These are phyloP conservation scores for Pomacea canaliculata DNA, from an alignment of 2,888 invertebrate genomes.

Conservation along the genomic window DNA sequence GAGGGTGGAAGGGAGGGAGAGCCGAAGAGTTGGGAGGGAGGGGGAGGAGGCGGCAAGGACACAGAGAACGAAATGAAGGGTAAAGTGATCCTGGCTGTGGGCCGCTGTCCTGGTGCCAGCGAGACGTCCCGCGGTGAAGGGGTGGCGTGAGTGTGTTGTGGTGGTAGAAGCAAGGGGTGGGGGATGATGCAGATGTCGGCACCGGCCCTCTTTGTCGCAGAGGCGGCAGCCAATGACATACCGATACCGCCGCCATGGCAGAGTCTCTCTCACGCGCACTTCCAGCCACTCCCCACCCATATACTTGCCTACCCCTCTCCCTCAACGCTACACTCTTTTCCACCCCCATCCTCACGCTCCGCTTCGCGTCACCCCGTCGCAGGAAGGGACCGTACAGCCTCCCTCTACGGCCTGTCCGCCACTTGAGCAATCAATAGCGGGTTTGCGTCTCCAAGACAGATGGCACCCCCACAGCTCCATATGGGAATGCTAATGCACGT, in stretches of 20 bases:
- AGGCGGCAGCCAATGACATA: constrained; percentile 10
- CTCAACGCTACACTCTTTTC: neutral
- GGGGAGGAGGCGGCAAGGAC: neutral
- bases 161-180: neutral
- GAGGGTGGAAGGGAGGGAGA: neutral
- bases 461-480: constrained; percentile 26
- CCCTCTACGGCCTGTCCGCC: neutral
- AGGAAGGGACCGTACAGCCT: neutral
- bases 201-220: neutral
- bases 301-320: neutral
- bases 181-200: neutral
- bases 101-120: constrained; percentile 12
- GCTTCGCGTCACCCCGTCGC: neutral
- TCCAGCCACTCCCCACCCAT: neutral
- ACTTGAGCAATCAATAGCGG: constrained; percentile 8
- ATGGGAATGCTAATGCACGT: constrained; percentile 24
- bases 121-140: constrained; percentile 7
- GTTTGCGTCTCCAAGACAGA: constrained; percentile 25
- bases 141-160: neutral
- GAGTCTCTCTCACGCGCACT: neutral
- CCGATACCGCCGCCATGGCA: neutral
- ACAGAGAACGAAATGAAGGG: constrained; percentile 1
- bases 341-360: neutral
- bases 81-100: constrained; percentile 11
- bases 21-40: neutral